Evolutionary conservation across 53 echinoderm and acorn worm species (phyloP), one percentile per base, ranked within the genome.

Genomic region (Temnopleurus reevesii): DNA sequence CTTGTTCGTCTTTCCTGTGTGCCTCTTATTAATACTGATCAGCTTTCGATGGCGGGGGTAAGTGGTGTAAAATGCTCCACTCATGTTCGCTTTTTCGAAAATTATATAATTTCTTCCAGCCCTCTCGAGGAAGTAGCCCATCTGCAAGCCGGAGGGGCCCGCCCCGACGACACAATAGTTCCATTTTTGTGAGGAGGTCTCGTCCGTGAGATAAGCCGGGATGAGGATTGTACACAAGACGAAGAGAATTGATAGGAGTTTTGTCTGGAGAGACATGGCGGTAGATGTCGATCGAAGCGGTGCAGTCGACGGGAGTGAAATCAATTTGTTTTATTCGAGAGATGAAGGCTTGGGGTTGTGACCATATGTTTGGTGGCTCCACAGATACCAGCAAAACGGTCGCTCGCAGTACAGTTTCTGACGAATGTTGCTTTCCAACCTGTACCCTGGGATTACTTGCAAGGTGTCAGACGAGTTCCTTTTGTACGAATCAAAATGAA

Each of bases 101-200:
- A 99, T 94, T 9, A 99, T 86, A 47, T 96, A 96, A 56, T 96
- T 92, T 31, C 99, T 77, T 2, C 91, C 90, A 0, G 99, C 93
- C 55, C 91, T 82, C 46, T 99, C 92, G 28, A 99, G 82, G 77
- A 96, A 99, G 89, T 91, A 99, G 9, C 99, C 99, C 94, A 99
- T 99, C 91, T 99, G 99, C 4, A 99, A 92, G 34, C 99, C 99
- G 25, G 76, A 87, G 0, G 99, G 99, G 19, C 99, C 99, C 0
- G 99, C 99, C 25, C 99, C 99, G 4, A 99, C 85, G 45, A 98
- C 81, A 82, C 98, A 98, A 53, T 98, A 98, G 88, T 98, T 93
- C 91, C 90, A 90, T 6, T 84, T 46, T 41, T 85, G 85, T 1
- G 41, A 46, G 1, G 54, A 31, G 12, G 88, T 33, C 5, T 90